Evolutionary conservation across 2,888 invertebrate genomes (phyloP).

Genomic region (Unio delphinus): DNA sequence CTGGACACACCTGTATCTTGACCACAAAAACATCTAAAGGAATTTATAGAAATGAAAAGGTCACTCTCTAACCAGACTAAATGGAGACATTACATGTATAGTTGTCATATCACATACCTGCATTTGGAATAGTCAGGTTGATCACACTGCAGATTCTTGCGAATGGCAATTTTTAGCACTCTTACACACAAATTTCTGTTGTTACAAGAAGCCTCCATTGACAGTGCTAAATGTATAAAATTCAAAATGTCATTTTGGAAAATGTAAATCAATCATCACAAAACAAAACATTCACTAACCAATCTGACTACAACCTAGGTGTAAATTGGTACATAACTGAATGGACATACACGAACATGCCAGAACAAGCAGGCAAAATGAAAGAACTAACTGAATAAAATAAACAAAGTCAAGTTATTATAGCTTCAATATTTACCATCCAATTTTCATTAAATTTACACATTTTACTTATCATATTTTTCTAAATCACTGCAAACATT

Average conservation of each 20-base stretch:
- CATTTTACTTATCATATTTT: too few species aligned
- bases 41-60: too few species aligned
- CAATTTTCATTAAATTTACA: background rate
- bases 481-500: too few species aligned
- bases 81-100: too few species aligned
- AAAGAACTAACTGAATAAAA: background rate
- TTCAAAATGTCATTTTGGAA: background rate
- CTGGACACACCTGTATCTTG: too few species aligned
- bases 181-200: slow-evolving; percentile 54
- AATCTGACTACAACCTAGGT: too few species aligned
- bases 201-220: slow-evolving; percentile 53
- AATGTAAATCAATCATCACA: background rate
- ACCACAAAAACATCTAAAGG: too few species aligned
- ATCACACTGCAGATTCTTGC: slow-evolving; percentile 57
- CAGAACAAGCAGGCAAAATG: background rate
- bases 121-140: slow-evolving; percentile 55
- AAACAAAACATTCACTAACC: background rate
- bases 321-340: background rate
- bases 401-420: background rate
- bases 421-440: background rate
- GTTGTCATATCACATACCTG: slow-evolving; percentile 47
- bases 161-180: slow-evolving; percentile 65
- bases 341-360: background rate
- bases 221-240: slow-evolving; percentile 45
- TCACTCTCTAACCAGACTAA: too few species aligned